Evolutionary conservation across 2,797 vertebrate genomes (phyloP).

Genomic region (Pseudomugil tenellus): DNA sequence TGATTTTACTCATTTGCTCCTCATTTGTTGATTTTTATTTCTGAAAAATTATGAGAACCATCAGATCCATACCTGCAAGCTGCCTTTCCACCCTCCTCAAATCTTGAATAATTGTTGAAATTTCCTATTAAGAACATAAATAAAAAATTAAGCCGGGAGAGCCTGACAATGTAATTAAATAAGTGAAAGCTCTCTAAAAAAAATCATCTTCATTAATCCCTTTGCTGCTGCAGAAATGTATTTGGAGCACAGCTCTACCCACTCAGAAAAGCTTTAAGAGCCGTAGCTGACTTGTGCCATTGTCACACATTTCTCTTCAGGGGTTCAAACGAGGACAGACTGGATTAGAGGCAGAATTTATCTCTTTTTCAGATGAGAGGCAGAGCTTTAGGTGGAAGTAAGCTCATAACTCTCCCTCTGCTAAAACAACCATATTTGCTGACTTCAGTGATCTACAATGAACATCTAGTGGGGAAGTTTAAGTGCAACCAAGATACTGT

Average conservation of each 20-base stretch:
- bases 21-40: not conserved
- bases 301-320: constrained; percentile 29
- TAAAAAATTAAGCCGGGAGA: constrained; percentile 9
- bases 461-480: not conserved
- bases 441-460: not conserved
- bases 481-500: constrained; percentile 22
- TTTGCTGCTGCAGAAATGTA: constrained; percentile 25
- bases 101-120: constrained; percentile 93
- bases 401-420: constrained; percentile 28
- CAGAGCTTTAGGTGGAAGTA: constrained; percentile 21
- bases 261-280: constrained; percentile 47
- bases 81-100: constrained; percentile 94
- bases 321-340: constrained; percentile 54
- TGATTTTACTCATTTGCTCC: not conserved
- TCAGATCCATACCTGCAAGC: constrained; percentile 85
- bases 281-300: constrained; percentile 10
- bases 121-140: constrained; percentile 84
- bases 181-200: constrained; percentile 22
- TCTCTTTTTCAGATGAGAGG: constrained; percentile 19
- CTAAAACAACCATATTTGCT: constrained; percentile 35
- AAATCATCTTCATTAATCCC: constrained; percentile 47
- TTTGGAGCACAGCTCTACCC: constrained; percentile 25
- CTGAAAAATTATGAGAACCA: constrained; percentile 1
- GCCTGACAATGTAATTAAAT: constrained; percentile 23
- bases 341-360: constrained; percentile 53